Conservation (phyloP, 92 coral and sea anemone genomes). For the Bergia puertoricense region DNA sequence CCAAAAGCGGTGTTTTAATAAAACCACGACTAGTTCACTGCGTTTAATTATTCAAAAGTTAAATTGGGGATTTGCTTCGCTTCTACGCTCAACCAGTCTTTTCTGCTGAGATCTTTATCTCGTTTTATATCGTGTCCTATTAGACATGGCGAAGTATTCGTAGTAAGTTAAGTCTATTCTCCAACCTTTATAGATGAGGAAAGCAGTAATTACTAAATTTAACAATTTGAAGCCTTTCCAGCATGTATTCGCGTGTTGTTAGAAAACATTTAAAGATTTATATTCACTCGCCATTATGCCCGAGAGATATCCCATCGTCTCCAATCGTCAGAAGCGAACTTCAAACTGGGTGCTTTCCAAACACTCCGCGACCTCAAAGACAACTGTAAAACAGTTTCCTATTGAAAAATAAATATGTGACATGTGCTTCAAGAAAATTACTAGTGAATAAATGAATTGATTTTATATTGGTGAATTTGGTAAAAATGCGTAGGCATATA, state of each 20-base stretch:
- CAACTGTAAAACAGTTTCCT: background rate
- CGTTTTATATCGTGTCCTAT: background rate
- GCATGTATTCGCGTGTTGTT: background rate
- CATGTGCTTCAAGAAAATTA: background rate
- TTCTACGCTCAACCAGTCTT: background rate
- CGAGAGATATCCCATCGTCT: conserved; percentile 15
- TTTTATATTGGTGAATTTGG: background rate
- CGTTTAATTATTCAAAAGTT: conserved; percentile 28
- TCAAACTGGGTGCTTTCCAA: background rate
- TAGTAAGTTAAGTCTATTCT: background rate
- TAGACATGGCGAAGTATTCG: background rate
- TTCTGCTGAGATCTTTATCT: background rate
- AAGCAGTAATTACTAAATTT: background rate
- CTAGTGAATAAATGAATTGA: background rate
- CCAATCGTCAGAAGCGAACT: background rate
- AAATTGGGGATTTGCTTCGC: conserved; percentile 13
- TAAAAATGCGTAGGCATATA: background rate
- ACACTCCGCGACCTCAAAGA: background rate
- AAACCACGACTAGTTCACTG: conserved; percentile 23
- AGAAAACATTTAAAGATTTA: conserved; percentile 12
- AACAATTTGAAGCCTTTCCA: background rate
- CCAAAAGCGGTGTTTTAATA: conserved; percentile 41
- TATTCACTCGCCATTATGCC: background rate
- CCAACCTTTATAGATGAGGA: background rate
- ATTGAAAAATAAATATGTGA: background rate